phyloP scores from a whole-genome alignment of 2,113 vertebrate species.

The Carassius carassius region DNA sequence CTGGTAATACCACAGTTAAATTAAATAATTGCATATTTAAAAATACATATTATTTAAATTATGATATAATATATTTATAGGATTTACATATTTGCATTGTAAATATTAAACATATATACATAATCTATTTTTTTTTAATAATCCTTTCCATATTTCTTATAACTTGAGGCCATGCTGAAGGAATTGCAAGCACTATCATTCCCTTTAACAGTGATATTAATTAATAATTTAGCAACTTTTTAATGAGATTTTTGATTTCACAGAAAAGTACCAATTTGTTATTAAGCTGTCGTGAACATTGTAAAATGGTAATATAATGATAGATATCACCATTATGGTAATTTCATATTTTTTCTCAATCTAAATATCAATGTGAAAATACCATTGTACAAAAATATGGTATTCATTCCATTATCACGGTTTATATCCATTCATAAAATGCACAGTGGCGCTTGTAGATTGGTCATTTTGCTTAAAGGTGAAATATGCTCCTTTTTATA shows the following conservation, averaged over 20 bases:
- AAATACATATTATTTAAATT: too few relatives aligned
- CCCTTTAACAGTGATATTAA: too few relatives aligned
- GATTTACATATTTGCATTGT: too few relatives aligned
- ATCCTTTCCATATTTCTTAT: too few relatives aligned
- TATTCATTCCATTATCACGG: constrained; percentile 10
- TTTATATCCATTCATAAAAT: neutral
- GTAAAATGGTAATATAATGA: neutral
- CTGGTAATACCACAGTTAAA: too few relatives aligned
- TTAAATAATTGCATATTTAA: too few relatives aligned
- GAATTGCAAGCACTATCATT: too few relatives aligned
- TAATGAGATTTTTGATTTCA: neutral
- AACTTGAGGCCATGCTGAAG: too few relatives aligned
- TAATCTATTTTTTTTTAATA: too few relatives aligned
- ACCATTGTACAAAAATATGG: neutral
- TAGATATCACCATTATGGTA: neutral
- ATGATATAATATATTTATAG: too few relatives aligned
- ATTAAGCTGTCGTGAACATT: neutral
- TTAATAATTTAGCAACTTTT: neutral
- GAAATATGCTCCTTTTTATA: too few relatives aligned
- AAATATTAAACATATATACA: too few relatives aligned
- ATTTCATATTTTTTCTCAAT: neutral
- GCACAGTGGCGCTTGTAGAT: neutral
- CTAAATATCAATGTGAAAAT: neutral
- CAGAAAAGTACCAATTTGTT: neutral
- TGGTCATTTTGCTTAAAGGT: neutral